phyloP scores from a whole-genome alignment of 2,888 invertebrate species.

The Acheta domesticus region DNA sequence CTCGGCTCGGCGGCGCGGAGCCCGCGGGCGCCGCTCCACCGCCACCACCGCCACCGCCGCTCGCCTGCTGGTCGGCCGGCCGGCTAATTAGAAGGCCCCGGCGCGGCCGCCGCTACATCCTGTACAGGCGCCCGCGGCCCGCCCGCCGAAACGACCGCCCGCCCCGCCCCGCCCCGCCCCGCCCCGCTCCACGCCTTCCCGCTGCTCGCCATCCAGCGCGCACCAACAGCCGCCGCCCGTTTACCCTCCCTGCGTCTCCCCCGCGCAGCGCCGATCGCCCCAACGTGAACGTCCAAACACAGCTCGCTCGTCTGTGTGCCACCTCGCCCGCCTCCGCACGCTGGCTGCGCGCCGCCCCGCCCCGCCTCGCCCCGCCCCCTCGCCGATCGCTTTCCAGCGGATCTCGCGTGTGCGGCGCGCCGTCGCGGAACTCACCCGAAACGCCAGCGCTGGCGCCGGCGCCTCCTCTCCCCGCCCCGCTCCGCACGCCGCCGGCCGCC shows the following conservation, averaged over 20 bases:
- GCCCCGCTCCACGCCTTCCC: neutral
- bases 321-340: too few relatives aligned
- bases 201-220: neutral
- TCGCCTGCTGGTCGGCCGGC: conserved; percentile 1
- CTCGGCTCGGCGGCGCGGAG: too few relatives aligned
- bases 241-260: too few relatives aligned
- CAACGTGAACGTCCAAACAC: too few relatives aligned
- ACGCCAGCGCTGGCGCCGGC: too few relatives aligned
- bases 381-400: too few relatives aligned
- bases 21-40: neutral
- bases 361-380: too few relatives aligned
- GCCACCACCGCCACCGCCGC: neutral
- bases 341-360: too few relatives aligned
- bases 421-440: neutral
- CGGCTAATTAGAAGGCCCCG: conserved; percentile 18
- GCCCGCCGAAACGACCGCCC: neutral
- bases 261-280: too few relatives aligned
- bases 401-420: neutral
- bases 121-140: conserved; percentile 18
- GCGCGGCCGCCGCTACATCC: conserved; percentile 9
- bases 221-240: neutral
- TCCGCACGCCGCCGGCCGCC: too few relatives aligned
- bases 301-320: too few relatives aligned
- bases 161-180: neutral
- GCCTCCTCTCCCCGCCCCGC: too few relatives aligned